Evolutionary conservation across 2,888 invertebrate genomes (phyloP).

Genomic region (Xanthia togata): DNA sequence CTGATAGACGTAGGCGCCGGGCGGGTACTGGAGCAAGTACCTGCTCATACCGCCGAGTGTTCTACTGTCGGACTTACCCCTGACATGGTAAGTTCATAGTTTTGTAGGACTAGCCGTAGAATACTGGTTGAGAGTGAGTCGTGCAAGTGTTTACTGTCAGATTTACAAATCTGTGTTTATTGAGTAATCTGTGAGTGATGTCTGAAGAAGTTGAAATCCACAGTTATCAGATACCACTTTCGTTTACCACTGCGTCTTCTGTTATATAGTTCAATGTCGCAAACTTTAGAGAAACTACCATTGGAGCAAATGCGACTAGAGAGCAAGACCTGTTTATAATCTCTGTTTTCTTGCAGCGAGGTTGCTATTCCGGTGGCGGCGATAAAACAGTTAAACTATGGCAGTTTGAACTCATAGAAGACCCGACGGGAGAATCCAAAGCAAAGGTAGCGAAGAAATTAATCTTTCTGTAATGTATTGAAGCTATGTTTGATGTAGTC

Average conservation of each 20-base stretch:
- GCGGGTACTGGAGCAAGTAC: conserved; percentile 94
- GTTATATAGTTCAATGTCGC: background rate
- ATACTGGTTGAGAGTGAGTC: background rate
- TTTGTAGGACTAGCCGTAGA: background rate
- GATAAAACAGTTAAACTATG: conserved; percentile 98
- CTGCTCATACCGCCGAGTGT: conserved; percentile 95
- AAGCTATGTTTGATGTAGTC: background rate
- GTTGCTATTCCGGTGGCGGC: conserved; percentile 96
- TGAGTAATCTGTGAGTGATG: background rate
- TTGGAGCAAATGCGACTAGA: background rate
- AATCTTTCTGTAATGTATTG: background rate
- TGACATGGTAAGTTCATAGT: conserved; percentile 91
- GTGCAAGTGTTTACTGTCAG: background rate
- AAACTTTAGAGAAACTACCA: background rate
- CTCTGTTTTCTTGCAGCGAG: conserved; percentile 88
- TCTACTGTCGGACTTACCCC: conserved; percentile 95
- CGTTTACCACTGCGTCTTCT: background rate
- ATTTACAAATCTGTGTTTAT: background rate
- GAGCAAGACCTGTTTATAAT: background rate
- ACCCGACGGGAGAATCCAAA: conserved; percentile 91
- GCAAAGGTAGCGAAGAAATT: conserved; percentile 84
- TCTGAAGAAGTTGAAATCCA: background rate
- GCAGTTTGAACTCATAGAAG: conserved; percentile 96
- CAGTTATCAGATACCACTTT: background rate
- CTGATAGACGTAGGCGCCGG: conserved; percentile 96